Evolutionary conservation across 1,140 invertebrate genomes (phyloP), one percentile per base, ranked within the genome.

Genomic region (Scaptomyza graminum): DNA sequence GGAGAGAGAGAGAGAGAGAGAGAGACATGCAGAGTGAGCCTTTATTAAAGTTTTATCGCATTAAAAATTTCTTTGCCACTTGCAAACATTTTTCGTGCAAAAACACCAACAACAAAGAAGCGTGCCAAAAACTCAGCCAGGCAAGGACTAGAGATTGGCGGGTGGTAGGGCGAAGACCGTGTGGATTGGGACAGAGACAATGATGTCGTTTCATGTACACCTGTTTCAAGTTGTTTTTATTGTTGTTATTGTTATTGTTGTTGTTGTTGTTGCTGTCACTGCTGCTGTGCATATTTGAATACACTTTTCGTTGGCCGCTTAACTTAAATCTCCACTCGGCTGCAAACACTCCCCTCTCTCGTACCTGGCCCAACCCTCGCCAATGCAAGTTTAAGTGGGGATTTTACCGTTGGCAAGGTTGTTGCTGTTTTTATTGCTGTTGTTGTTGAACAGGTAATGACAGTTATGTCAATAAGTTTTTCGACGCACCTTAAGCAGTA

Each of bases 41-140:
- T 83, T 88, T 88, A 88, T 88, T 88, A 88, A 88, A 88, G 83
- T 88, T 89, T 88, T 88, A 88, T 88, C 83, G 84, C 83, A 88
- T 88, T 88, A 88, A 83, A 83, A 89, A 88, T 89, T 88, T 88
- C 73, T 74, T 76, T 68, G 66, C 65, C 74, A 57, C 56, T 65
- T 56, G 78, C 71, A 82, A 87, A 88, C 74, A 88, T 84, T 84
- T 83, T 84, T 83, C 71, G 78, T 70, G 66, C 65, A 70, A 71
- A 65, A 65, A 52, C 59, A 61, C 28, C 52, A 57, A 64, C 72
- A 74, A 74, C 31, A 34, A 34, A 34, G 31, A 56, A 68, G 70
- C 79, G 77, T 81, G 82, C 81, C 82, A 75, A 87, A 84, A 81
- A 85, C 82, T 66, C 70, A 81, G 69, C 57, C 73, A 60, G 73